These are phyloP conservation scores for Florisuga fusca DNA, from an alignment of 2,797 vertebrate genomes.

Conservation along the genomic window DNA sequence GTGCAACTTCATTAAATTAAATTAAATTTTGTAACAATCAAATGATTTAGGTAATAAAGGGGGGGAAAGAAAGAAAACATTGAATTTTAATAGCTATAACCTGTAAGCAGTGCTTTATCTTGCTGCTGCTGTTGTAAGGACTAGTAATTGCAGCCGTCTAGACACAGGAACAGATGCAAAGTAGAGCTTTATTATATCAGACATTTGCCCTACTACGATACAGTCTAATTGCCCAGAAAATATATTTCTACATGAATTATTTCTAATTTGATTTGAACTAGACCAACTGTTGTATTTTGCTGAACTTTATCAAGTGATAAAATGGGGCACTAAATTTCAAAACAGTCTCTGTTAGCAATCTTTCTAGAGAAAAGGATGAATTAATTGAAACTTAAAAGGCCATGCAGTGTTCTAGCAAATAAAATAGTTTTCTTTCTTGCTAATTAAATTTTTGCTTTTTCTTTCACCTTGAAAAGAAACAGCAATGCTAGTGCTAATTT, in stretches of 20 bases:
- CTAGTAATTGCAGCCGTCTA: conserved; percentile 80
- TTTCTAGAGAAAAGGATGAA: conserved; percentile 31
- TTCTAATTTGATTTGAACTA: conserved; percentile 97
- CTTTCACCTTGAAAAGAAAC: conserved; percentile 40
- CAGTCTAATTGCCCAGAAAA: conserved; percentile 99
- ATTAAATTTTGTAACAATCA: conserved; percentile 75
- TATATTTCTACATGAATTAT: conserved; percentile 91
- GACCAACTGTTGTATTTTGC: conserved; percentile 96
- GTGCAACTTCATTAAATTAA: conserved; percentile 72
- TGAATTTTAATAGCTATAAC: conserved; percentile 72
- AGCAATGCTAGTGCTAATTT: neutral
- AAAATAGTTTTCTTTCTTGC: neutral
- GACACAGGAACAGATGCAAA: conserved; percentile 83
- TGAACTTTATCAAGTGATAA: conserved; percentile 74
- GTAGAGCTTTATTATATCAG: conserved; percentile 84
- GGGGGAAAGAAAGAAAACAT: conserved; percentile 66
- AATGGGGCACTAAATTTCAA: conserved; percentile 35
- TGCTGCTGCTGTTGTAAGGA: conserved; percentile 71
- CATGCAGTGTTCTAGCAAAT: conserved; percentile 6
- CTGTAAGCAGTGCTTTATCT: conserved; percentile 69
- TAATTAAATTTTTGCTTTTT: conserved; percentile 11
- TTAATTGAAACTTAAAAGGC: conserved; percentile 24
- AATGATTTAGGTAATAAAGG: conserved; percentile 75
- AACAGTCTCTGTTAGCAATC: conserved; percentile 30
- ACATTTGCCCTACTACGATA: conserved; percentile 88